Evolutionary conservation across 2,888 invertebrate genomes (phyloP).

Genomic region (Drosophila prostipennis): DNA sequence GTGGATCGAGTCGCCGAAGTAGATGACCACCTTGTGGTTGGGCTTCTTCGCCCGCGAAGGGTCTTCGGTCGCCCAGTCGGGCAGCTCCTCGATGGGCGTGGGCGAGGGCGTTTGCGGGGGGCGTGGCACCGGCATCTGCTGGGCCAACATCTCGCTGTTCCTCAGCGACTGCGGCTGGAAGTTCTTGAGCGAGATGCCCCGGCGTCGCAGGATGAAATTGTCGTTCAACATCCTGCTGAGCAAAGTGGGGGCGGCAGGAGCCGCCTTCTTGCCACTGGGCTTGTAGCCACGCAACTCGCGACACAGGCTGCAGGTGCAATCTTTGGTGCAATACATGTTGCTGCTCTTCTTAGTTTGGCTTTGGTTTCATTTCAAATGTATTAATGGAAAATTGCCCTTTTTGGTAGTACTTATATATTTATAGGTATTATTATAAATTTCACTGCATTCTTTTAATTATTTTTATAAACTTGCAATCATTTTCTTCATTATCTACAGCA

Average conservation of each 20-base stretch:
- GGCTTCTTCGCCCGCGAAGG: constrained; percentile 52
- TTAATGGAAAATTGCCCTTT: neutral
- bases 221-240: constrained; percentile 81
- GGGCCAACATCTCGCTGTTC: constrained; percentile 74
- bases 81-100: constrained; percentile 76
- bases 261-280: constrained; percentile 52
- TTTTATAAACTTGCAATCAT: too few relatives aligned
- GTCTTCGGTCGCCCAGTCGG: constrained; percentile 61
- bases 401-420: too few relatives aligned
- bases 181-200: constrained; percentile 81
- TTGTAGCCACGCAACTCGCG: constrained; percentile 89
- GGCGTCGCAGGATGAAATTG: constrained; percentile 85
- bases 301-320: constrained; percentile 91
- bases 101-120: constrained; percentile 76
- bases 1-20: constrained; percentile 88
- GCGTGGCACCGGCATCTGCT: constrained; percentile 65
- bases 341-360: constrained; percentile 42
- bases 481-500: too few relatives aligned
- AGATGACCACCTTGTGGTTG: constrained; percentile 89
- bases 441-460: too few relatives aligned
- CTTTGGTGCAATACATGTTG: constrained; percentile 88
- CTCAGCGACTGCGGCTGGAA: constrained; percentile 82
- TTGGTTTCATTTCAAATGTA: constrained; percentile 70
- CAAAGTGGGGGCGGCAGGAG: constrained; percentile 31
- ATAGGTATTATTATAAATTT: too few relatives aligned